Conservation (phyloP, 1,140 invertebrate species). For the Drosophila sulfurigaster region DNA sequence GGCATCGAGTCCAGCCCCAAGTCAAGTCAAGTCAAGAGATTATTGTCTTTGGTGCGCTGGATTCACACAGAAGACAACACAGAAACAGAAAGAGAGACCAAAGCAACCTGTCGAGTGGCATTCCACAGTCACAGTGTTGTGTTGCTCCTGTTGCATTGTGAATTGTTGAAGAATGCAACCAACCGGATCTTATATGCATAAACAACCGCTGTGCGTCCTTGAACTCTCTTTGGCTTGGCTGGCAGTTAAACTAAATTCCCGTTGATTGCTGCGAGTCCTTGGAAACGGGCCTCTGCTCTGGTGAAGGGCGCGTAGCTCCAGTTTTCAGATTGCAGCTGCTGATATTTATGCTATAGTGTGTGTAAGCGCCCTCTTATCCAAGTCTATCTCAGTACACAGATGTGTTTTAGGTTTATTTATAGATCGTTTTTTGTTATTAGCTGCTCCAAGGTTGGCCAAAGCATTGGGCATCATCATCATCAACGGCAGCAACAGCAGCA, state of each 20-base stretch:
- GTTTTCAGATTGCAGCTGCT: conserved; percentile 61
- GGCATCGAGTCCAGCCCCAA: background rate
- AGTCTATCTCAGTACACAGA: conserved; percentile 17
- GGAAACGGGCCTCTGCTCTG: conserved; percentile 51
- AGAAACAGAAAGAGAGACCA: background rate
- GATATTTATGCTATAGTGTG: conserved; percentile 24
- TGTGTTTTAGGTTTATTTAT: conserved; percentile 63
- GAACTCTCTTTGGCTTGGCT: conserved; percentile 60
- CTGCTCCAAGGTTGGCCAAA: conserved; percentile 73
- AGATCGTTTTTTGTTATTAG: conserved; percentile 69
- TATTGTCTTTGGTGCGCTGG: conserved; percentile 22
- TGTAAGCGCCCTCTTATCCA: conserved; percentile 46
- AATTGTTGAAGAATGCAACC: conserved; percentile 31
- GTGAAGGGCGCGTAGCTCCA: conserved; percentile 73
- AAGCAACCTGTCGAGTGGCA: conserved; percentile 25
- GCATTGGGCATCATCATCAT: conserved; percentile 59
- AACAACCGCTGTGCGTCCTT: conserved; percentile 81
- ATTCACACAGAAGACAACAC: conserved; percentile 7
- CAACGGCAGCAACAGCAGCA: conserved; percentile 12
- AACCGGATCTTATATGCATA: conserved; percentile 60
- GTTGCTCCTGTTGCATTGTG: too few relatives aligned
- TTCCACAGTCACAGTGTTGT: background rate
- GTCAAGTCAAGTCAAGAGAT: conserved; percentile 6
- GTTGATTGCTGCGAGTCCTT: conserved; percentile 66
- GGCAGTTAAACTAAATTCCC: conserved; percentile 75